Conservation (phyloP, 2,797 vertebrate species). For the Aldrovandia affinis region DNA sequence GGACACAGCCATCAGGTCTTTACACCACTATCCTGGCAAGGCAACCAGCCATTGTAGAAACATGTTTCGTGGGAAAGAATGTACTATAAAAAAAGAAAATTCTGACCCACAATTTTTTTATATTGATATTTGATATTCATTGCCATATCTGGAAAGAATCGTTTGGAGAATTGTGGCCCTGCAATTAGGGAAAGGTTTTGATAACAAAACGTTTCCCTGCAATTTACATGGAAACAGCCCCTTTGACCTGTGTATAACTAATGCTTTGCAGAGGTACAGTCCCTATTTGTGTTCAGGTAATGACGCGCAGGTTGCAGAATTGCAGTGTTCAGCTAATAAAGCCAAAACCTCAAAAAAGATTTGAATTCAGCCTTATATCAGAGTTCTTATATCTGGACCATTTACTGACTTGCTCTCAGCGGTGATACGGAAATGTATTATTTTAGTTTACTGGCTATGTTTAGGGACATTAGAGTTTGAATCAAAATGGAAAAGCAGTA, state of each 20-base stretch:
- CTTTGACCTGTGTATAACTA: background rate
- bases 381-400: background rate
- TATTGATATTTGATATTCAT: background rate
- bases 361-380: background rate
- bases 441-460: background rate
- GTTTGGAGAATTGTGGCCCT: background rate
- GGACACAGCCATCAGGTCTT: background rate
- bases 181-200: no score
- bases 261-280: background rate
- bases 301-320: background rate
- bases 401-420: background rate
- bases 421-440: no score
- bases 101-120: no score
- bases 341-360: background rate
- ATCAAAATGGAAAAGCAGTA: no score
- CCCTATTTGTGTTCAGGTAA: background rate
- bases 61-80: slow-evolving; percentile 5
- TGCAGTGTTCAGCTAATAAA: background rate
- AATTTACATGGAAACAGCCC: no score
- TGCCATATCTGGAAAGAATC: background rate
- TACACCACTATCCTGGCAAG: slow-evolving; percentile 29
- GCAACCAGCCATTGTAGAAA: slow-evolving; percentile 14
- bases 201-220: no score
- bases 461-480: background rate
- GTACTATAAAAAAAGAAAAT: background rate